A percentile compares a stretch with the other conserved stretches of the same genome.
phyloP scores from a whole-genome alignment of 2,113 vertebrate genomes.

The Hemichromis elongatus region DNA sequence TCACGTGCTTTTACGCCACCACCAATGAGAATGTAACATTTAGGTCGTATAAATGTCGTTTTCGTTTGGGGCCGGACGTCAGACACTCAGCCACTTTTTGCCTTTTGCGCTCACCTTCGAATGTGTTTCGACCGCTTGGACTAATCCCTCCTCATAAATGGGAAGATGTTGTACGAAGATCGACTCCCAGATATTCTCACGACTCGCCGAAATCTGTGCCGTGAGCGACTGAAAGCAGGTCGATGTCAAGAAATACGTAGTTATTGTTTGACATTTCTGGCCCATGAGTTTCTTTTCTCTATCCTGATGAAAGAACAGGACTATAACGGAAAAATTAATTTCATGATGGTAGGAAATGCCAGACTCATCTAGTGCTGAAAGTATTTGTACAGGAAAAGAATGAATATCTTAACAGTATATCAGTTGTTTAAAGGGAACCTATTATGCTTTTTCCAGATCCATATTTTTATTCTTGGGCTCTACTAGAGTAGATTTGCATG shows the following conservation, averaged over 20 bases:
- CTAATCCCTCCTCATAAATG: not conserved
- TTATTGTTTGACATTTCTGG: not conserved
- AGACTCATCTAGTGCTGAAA: not conserved
- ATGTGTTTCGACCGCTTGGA: slow-evolving; percentile 24
- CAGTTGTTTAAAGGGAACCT: not conserved
- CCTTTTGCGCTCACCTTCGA: slow-evolving; percentile 27
- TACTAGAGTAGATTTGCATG: not conserved
- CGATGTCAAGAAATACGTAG: not conserved
- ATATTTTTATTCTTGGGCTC: not conserved
- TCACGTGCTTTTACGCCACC: not conserved
- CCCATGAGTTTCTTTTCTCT: not conserved
- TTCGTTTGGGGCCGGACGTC: not conserved
- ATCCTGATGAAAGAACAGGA: not conserved
- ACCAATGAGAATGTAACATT: slow-evolving; percentile 49
- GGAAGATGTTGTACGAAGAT: not conserved
- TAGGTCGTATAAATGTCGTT: not conserved
- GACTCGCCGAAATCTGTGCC: not conserved
- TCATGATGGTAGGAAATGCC: not conserved
- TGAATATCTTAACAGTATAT: not conserved
- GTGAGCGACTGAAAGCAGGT: not conserved
- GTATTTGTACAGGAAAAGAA: not conserved
- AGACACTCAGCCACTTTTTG: slow-evolving; percentile 18
- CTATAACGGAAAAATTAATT: not conserved
- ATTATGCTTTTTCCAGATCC: not conserved
- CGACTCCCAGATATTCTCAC: not conserved